These are phyloP conservation scores for Tetramorium alpestre DNA, from an alignment of 1,140 invertebrate species.

Conservation along the genomic window DNA sequence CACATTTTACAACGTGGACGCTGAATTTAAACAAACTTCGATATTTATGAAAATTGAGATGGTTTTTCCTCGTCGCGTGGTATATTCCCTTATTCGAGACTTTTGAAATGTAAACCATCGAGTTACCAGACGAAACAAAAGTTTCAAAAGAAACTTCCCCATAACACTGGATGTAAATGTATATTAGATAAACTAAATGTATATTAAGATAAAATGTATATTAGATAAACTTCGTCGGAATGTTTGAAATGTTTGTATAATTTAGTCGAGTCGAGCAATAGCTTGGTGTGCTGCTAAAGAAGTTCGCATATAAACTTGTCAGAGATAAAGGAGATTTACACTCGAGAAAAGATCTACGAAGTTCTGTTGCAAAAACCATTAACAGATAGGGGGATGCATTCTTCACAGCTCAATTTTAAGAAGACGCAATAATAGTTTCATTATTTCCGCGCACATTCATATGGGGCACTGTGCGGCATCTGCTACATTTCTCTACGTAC, in stretches of 20 bases:
- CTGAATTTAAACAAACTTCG: slow-evolving; percentile 7
- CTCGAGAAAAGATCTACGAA: not conserved
- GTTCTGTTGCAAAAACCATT: not conserved
- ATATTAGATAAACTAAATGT: too few species aligned
- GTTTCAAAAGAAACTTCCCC: not conserved
- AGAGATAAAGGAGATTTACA: slow-evolving; percentile 1
- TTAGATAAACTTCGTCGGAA: not conserved
- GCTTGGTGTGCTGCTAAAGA: not conserved
- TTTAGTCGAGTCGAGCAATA: not conserved
- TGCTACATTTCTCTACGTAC: not conserved
- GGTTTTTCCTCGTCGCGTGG: not conserved
- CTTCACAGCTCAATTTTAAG: not conserved
- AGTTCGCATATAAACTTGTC: slow-evolving; percentile 13
- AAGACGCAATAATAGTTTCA: not conserved
- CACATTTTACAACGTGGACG: slow-evolving; percentile 3
- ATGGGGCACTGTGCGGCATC: not conserved
- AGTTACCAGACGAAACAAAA: not conserved
- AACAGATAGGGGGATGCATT: slow-evolving; percentile 1
- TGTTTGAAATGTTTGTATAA: not conserved
- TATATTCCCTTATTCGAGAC: not conserved
- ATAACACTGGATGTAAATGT: not conserved
- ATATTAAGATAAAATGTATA: too few species aligned
- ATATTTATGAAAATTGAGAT: not conserved
- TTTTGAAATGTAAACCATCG: not conserved
- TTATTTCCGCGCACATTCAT: too few species aligned